Base-by-base conservation (phyloP, 2,797 vertebrate genomes). In the Poecilia velifera region DNA sequence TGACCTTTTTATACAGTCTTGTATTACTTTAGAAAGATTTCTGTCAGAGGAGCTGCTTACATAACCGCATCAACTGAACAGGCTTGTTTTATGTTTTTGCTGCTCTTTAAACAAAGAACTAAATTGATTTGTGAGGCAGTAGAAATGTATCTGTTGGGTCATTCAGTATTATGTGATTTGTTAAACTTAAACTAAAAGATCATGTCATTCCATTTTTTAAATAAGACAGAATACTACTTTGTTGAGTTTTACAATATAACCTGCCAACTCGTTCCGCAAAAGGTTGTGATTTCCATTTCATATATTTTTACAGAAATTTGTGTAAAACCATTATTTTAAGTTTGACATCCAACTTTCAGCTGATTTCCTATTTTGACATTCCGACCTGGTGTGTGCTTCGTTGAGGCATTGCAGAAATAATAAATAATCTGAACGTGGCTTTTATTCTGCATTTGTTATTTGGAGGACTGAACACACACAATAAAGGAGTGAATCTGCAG, bases 1-100 rank as follows among this genome's bases (percentile, higher is more conserved):
- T 81, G 72, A 80, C 82, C 76, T 81, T 84, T 82, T 76, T 41
- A 74, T 28, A 13, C 22, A 36, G 78, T 76, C 76, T 73, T 70
- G 36, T 20, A 31, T 49, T 34, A 45, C 64, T 34, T 57, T 75
- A 7, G 1, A 76, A 84, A 28, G 22, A 74, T 73, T 76, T 79
- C 46, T 36, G 46, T 55, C 39, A n/a, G 57, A 73, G 72, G 46
- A 59, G 41, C 43, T 3, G 5, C 80, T 46, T 10, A 47, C 77
- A 78, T 85, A 64, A 41, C 59, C 10, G 51, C 49, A 72, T 72
- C 71, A 77, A 46, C 59, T 55, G 28, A 72, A 31, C 59, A 72
- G 34, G 53, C 31, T 13, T 72, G 53, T 79, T 77, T 39, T 9
- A 71, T 79, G 13, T 36, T 70, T 81, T 74, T 74, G 31, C n/a